Evolutionary conservation across 2,113 vertebrate species (phyloP), one percentile per base, ranked within the genome.

Genomic region (Pedetes capensis): DNA sequence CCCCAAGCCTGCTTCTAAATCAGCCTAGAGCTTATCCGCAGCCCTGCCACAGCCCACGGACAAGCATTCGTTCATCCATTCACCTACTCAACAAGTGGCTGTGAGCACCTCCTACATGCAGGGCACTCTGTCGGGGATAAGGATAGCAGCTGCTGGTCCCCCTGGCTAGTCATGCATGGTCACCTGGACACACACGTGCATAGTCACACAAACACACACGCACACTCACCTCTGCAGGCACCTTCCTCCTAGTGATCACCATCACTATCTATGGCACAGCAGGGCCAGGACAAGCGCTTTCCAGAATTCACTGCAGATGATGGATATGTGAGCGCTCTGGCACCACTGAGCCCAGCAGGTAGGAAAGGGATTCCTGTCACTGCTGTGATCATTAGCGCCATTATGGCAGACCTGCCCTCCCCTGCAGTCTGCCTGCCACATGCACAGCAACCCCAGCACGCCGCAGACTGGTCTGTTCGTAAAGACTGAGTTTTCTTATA

Each of bases 401-500:
- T n/a, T 2, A 11, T 11, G 57, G 42, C 42, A 39, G 90, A 61
- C 29, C 57, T 22, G 12, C 20, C 32, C 18, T 34, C 47, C 7
- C 5, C 17, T 13, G 47, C 44, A 4, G 71, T 4, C 44, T 4
- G 5, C 55, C 61, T 34, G 23, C 42, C 29, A 5, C 11, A 0
- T 2, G 63, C 83, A 69, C 39, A 0, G 6, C 29, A 81, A 86
- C 59, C 55, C 39, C 17, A 34, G 9, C 34, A 22, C 2, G 14
- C 0, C 5, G n/a, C 6, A 57, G 47, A 13, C 3, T n/a, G n/a
- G 5, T 51, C 55, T 8, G 6, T 42, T 57, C 29, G 0, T 7
- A n/a, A n/a, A 71, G 42, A 88, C 61, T 17, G 59, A 0, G 1
- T 71, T 29, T 37, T 49, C 51, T 44, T 37, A 23, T 18, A 0